These are phyloP conservation scores for Reticulitermes speratus DNA, from an alignment of 1,140 invertebrate genomes.

Conservation along the genomic window DNA sequence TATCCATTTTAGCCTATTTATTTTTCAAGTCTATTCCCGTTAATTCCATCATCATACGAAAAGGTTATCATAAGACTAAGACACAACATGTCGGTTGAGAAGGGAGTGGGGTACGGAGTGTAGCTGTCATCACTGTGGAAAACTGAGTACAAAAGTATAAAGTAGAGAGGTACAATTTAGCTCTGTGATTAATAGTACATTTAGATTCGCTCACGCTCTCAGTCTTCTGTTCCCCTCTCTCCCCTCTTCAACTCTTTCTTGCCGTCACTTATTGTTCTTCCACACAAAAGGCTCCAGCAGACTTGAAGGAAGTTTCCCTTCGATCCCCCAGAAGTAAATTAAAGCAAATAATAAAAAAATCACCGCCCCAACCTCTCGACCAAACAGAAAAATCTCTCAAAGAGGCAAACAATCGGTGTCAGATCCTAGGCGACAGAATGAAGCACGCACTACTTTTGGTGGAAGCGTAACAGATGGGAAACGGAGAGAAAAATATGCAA, in stretches of 20 bases:
- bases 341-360: not conserved
- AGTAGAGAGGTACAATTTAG: not conserved
- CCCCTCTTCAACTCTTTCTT: not conserved
- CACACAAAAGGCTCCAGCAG: not conserved
- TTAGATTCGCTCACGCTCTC: not conserved
- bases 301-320: conserved; percentile 5
- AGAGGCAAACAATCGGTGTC: conserved; percentile 3
- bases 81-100: no score
- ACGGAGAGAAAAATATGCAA: not conserved
- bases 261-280: not conserved
- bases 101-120: no score
- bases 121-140: no score
- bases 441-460: not conserved
- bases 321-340: not conserved
- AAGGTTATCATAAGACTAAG: no score
- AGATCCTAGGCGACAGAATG: not conserved
- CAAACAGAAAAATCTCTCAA: not conserved
- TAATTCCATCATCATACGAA: no score
- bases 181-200: not conserved
- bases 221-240: not conserved
- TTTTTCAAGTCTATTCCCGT: no score
- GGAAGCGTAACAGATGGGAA: not conserved
- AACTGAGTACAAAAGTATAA: not conserved
- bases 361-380: not conserved
- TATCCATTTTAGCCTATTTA: no score